These are phyloP conservation scores for Hemistola chrysoprasaria DNA, from an alignment of 2,888 invertebrate genomes.

Conservation along the genomic window DNA sequence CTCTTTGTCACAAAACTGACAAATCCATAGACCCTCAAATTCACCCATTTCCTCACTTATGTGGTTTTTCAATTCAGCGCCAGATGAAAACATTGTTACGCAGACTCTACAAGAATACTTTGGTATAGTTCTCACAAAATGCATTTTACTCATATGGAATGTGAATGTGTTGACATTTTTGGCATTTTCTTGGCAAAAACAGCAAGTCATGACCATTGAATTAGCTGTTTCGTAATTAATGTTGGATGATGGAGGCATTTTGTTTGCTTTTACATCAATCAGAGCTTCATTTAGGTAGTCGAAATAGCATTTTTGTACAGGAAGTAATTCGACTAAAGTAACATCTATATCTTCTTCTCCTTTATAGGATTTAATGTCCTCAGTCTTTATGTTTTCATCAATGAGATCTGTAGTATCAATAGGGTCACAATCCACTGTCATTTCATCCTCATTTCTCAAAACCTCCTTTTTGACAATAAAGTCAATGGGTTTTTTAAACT, in stretches of 20 bases:
- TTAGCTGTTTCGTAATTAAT: constrained; percentile 55
- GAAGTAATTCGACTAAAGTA: constrained; percentile 66
- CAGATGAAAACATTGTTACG: constrained; percentile 59
- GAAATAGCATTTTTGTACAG: constrained; percentile 65
- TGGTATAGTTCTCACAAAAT: constrained; percentile 56
- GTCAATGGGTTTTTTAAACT: constrained; percentile 33
- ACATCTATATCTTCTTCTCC: constrained; percentile 74
- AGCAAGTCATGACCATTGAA: constrained; percentile 37
- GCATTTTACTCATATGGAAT: constrained; percentile 64
- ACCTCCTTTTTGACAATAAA: constrained; percentile 15
- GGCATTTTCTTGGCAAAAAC: constrained; percentile 52
- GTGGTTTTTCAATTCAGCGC: constrained; percentile 57
- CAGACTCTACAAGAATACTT: constrained; percentile 67
- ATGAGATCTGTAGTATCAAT: constrained; percentile 24
- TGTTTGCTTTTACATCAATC: constrained; percentile 48
- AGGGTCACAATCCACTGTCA: constrained; percentile 19
- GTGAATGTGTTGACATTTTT: constrained; percentile 39
- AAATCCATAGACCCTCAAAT: constrained; percentile 72
- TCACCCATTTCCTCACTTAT: constrained; percentile 54
- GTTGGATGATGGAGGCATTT: constrained; percentile 50
- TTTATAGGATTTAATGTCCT: constrained; percentile 44
- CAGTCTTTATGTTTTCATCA: constrained; percentile 1
- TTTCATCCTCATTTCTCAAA: constrained; percentile 1
- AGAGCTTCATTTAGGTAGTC: constrained; percentile 58
- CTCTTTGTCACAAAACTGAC: constrained; percentile 78